Evolutionary conservation across 2,113 vertebrate species (phyloP).

Genomic region (Cyanoliseus patagonus): DNA sequence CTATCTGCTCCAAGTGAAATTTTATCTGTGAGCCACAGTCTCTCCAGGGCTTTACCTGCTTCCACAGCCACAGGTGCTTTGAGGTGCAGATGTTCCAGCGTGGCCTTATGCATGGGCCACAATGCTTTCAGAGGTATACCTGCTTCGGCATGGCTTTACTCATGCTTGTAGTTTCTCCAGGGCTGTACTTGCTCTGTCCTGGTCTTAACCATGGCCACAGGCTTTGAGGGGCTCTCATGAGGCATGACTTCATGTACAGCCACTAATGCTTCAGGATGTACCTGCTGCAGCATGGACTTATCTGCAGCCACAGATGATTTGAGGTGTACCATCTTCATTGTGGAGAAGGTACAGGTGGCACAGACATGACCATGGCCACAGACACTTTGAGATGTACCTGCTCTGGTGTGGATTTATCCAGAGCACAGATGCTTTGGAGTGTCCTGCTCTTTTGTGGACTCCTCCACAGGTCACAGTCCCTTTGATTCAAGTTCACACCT

Average conservation of each 20-base stretch:
- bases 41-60: neutral
- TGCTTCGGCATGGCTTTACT: neutral
- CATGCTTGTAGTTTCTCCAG: neutral
- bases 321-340: neutral
- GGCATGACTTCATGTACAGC: neutral
- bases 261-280: neutral
- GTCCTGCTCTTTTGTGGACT: neutral
- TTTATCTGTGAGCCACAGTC: neutral
- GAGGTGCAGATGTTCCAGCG: neutral
- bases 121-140: neutral
- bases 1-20: neutral
- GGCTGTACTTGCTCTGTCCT: neutral
- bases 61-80: neutral
- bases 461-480: neutral
- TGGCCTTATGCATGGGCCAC: neutral
- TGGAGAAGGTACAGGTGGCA: neutral
- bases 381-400: neutral
- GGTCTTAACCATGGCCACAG: neutral
- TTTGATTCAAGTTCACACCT: neutral
- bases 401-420: neutral
- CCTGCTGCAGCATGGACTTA: neutral
- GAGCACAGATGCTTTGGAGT: neutral
- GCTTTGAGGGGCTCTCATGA: neutral
- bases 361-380: neutral
- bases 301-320: neutral